Base-by-base conservation (phyloP, 1,140 invertebrate genomes). In the Belonocnema kinseyi region DNA sequence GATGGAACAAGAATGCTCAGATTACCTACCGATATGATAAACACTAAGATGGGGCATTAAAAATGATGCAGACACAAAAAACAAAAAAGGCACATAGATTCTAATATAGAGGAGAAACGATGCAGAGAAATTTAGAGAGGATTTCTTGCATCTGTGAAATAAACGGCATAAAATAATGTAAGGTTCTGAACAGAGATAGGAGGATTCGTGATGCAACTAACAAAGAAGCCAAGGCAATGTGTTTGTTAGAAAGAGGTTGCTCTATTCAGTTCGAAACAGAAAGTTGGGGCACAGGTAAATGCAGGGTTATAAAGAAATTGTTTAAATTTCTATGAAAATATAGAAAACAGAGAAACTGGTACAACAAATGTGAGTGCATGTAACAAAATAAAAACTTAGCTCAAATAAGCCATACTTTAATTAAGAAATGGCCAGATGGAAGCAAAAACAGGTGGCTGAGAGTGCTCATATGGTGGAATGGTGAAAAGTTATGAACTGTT, bases 1-100 rank as follows among this genome's bases (percentile, higher is more conserved):
- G n/a, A 53, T 16, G 11, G 51, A 53, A 53, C 51, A 53, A 40
- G 51, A 52, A 40, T 76, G 75, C 8, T 82, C 80, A 4, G 77
- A 82, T 50, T 78, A 82, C 40, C 10, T 82, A 33, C 80, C 75
- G 17, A 26, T 79, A 1, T 50, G 14, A 3, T 78, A 70, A 33
- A 13, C 11, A 50, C 4, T 77, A 21, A 17, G n/a, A n/a, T n/a
- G n/a, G n/a, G 13, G 8, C 2, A 16, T 3, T 14, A 53, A 53
- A 16, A 16, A 53, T 14, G 3, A 3, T 12, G 51, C 13, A 53
- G 12, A 13, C 13, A 53, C 13, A 5, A 13, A 53, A 53, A 2
- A 12, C 3, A 53, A 11, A 14, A 16, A 12, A 53, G n/a, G 12
- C 3, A 3, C 3, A 5, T 5, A 3, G 51, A 3, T 12, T 14